Evolutionary conservation across 2,113 vertebrate species (phyloP), one percentile per base, ranked within the genome.

Genomic region (Geothlypis trichas): DNA sequence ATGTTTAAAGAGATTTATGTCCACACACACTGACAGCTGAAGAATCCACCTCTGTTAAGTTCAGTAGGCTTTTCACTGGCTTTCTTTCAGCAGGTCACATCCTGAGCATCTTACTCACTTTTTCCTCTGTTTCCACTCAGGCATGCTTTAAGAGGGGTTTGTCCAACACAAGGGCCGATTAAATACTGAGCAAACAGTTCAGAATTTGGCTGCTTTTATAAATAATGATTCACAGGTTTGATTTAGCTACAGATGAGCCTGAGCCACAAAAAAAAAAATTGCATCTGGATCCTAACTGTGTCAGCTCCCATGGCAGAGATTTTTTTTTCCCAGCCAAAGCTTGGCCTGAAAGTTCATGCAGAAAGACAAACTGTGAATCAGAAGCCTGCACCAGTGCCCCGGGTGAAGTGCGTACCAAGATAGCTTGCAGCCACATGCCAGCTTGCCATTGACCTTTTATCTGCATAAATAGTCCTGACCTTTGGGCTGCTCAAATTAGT

Each of bases 401-500:
- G 67, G 93, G 79, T 58, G 87, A 76, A 73, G 78, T 41, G 46
- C 14, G 15, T 79, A 96, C 95, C 91, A 89, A 95, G 96, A 96
- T 96, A 96, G 95, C 87, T 91, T 62, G 71, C 93, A 96, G 87
- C 87, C 90, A 63, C 84, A 82, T 94, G 93, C 95, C 92, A 93
- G 63, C 82, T 95, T 52, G 95, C 95, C 85, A 91, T 79, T 97
- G 96, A 96, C 94, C 94, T 96, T 95, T 96, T 94, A 94, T 96
- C 96, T 94, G 95, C 96, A 94, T 93, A 97, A 97, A 97, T 96
- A 97, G 93, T 96, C 3, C 11, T 97, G 94, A 97, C 96, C 95
- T 97, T 97, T 97, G 96, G 91, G 95, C 95, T 83, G 96, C 96
- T 97, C 89, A 96, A 94, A 96, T 95, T 97, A 95, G 91, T 91